A percentile compares a stretch with the other conserved stretches of the same genome.
phyloP scores from a whole-genome alignment of 2,888 invertebrate species.

The Pristionchus japonicus region DNA sequence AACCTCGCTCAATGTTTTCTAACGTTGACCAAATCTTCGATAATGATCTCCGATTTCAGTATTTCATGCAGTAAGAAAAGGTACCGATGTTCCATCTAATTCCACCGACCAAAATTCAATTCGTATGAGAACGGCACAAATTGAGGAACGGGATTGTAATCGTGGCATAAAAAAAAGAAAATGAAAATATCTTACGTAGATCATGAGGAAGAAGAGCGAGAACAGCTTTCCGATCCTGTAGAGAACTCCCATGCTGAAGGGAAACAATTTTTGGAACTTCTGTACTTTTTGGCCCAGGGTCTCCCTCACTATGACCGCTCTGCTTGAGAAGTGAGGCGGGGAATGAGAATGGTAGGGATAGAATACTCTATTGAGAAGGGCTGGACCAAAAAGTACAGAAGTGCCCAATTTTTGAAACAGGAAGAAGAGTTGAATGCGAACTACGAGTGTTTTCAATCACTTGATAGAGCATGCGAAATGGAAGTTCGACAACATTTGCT shows the following conservation, averaged over 20 bases:
- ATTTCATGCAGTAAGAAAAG: background rate
- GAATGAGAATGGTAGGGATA: no score
- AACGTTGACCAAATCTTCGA: background rate
- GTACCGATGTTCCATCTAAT: background rate
- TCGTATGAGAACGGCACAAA: no score
- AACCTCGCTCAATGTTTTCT: background rate
- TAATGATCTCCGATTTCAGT: background rate
- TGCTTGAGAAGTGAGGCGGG: no score
- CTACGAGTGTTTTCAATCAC: background rate
- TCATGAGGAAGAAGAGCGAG: constrained; percentile 16
- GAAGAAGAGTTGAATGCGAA: no score
- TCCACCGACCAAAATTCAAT: no score
- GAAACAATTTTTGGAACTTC: background rate
- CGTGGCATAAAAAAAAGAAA: background rate
- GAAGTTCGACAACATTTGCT: no score
- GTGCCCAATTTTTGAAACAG: no score
- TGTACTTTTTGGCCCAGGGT: no score
- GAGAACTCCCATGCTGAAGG: background rate
- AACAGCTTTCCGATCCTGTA: background rate
- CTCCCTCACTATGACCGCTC: no score
- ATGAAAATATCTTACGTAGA: background rate
- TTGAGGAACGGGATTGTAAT: background rate
- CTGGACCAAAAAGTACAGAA: no score
- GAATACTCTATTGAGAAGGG: no score
- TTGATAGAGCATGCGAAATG: background rate